These are phyloP conservation scores for Lasioglossum malachurum DNA, from an alignment of 2,888 invertebrate species.

Conservation along the genomic window DNA sequence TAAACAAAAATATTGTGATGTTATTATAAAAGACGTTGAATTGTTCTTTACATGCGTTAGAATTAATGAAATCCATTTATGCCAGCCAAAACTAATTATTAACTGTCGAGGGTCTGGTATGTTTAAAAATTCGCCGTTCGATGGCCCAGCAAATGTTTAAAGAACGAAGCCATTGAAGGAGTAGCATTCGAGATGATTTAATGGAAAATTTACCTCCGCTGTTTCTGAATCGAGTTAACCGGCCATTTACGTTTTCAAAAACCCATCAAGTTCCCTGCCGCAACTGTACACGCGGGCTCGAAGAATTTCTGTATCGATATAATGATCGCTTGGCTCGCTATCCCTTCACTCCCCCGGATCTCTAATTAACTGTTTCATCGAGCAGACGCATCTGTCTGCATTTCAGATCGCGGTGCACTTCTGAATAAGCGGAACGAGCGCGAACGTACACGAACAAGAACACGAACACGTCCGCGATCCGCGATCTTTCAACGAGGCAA, in stretches of 20 bases:
- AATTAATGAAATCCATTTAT: not conserved
- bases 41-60: too few species aligned
- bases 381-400: conserved; percentile 67
- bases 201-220: not conserved
- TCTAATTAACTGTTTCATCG: conserved; percentile 83
- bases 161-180: not conserved
- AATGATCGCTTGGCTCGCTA: conserved; percentile 20
- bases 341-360: conserved; percentile 78
- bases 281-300: not conserved
- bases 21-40: too few species aligned
- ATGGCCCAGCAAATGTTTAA: not conserved
- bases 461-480: not conserved
- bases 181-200: not conserved
- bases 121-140: not conserved
- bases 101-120: not conserved
- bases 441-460: conserved; percentile 7
- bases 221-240: not conserved
- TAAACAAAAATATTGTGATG: too few species aligned
- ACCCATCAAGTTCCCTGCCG: not conserved
- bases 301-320: conserved; percentile 29
- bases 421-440: conserved; percentile 12
- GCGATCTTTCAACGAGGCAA: conserved; percentile 8
- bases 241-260: not conserved
- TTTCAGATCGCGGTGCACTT: conserved; percentile 8
- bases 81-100: not conserved